These are phyloP conservation scores for Cylas formicarius DNA, from an alignment of 1,140 invertebrate species.

Conservation along the genomic window DNA sequence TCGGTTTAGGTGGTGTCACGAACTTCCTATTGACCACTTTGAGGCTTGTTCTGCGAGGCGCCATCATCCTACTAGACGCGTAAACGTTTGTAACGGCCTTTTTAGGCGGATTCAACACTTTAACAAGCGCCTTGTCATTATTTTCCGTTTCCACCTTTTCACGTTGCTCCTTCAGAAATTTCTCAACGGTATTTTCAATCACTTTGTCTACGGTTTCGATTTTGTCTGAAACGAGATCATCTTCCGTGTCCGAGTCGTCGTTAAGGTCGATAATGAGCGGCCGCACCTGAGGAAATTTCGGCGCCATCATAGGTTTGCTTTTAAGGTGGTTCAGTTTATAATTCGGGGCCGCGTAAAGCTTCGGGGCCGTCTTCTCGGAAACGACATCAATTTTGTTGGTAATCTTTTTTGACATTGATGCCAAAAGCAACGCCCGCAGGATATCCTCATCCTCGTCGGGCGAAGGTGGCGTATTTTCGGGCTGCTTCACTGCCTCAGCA, in stretches of 20 bases:
- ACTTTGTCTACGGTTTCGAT: constrained; percentile 12
- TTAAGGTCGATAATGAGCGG: constrained; percentile 38
- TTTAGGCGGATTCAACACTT: constrained; percentile 1
- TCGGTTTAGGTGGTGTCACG: constrained; percentile 4
- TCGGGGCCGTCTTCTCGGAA: too few relatives aligned
- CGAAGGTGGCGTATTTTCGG: constrained; percentile 16
- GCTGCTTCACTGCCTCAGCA: constrained; percentile 6
- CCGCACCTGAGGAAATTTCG: constrained; percentile 25
- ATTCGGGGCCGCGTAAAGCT: too few relatives aligned
- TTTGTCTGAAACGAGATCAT: constrained; percentile 5
- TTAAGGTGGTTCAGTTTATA: too few relatives aligned
- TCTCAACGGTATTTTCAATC: constrained; percentile 28
- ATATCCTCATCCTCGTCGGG: constrained; percentile 40
- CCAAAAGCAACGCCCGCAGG: constrained; percentile 37
- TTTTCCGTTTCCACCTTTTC: constrained; percentile 33
- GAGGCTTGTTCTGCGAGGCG: neutral
- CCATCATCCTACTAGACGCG: too few relatives aligned
- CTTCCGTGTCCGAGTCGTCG: constrained; percentile 31
- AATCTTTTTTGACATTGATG: constrained; percentile 40
- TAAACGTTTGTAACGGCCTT: too few relatives aligned
- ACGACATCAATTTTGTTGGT: constrained; percentile 16
- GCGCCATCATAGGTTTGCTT: too few relatives aligned
- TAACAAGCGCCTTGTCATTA: constrained; percentile 1
- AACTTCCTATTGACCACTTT: constrained; percentile 6
- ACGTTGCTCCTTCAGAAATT: constrained; percentile 37